phyloP scores from a whole-genome alignment of 1,140 invertebrate species.

The Penaeus chinensis region DNA sequence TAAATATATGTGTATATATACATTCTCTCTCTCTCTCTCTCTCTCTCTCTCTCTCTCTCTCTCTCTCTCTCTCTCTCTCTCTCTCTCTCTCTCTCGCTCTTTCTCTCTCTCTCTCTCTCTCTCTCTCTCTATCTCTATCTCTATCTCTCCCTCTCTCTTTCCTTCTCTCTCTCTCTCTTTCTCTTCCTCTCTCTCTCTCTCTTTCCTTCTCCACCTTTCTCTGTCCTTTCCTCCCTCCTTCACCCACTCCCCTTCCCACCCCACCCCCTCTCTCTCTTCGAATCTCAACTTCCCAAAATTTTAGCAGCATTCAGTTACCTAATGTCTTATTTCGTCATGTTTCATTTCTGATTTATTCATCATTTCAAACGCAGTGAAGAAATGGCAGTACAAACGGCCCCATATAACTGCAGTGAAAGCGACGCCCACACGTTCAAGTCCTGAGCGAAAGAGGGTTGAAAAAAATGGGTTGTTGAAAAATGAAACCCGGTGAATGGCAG shows the following conservation, averaged over 20 bases:
- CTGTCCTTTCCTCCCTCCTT: background rate
- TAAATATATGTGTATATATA: no score
- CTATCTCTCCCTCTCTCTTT: background rate
- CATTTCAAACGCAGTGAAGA: no score
- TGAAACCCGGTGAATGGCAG: slow-evolving; percentile 43
- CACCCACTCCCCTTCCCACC: background rate
- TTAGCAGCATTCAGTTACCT: background rate
- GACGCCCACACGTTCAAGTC: no score
- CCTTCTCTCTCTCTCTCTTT: slow-evolving; percentile 13
- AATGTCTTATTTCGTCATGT: background rate
- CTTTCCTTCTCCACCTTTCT: background rate
- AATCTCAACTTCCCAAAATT: background rate
- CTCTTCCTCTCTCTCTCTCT: slow-evolving; percentile 3
- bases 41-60: no score
- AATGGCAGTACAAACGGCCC: no score
- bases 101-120: no score
- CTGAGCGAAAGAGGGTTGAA: no score
- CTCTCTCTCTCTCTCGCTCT: no score
- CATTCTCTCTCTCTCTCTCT: no score
- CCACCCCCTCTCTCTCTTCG: background rate
- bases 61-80: no score
- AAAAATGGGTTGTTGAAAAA: slow-evolving; percentile 4
- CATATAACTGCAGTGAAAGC: no score
- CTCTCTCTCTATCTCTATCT: no score
- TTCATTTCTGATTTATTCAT: background rate